Base-by-base conservation (phyloP, 2,113 vertebrate species). In the Callithrix jacchus region DNA sequence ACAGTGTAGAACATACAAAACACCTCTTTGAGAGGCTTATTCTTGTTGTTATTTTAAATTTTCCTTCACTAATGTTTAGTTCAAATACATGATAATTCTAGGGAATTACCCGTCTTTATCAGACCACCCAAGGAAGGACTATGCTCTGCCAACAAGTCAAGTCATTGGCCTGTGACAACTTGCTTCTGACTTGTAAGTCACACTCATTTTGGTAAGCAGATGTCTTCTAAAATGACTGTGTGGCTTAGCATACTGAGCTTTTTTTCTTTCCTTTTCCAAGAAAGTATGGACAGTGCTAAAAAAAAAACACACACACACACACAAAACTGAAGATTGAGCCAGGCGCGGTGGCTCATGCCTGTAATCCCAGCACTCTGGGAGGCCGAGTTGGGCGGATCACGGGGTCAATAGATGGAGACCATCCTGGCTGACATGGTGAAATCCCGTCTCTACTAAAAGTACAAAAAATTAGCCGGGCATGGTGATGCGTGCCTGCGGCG, bases 61-160 rank as follows among this genome's bases (percentile, higher is more conserved):
- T 97, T 97, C 84, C 64, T 96, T 97, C 96, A 93, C 95, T 96
- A 94, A 56, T 95, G 95, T 97, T 97, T 97, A 98, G 95, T 94
- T 97, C 94, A 98, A 98, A 95, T 95, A 97, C 94, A 1, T 97
- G 95, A 87, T 97, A 97, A 95, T 97, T 97, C 96, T 97, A 98
- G 95, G 92, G 97, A 98, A 98, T 97, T 98, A 96, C 87, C 94
- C 95, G 37, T 89, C 58, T 96, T 94, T 93, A 91, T 86, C 66
- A 95, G 95, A 96, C 97, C 95, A 94, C 93, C 83, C 81, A 93
- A 66, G 64, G 85, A 89, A 77, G 66, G 81, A 77, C 0, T 11
- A n/a, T 42, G 18, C 18, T 45, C 20, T 95, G 93, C 76, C 97
- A 97, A 95, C 94, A 97, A 97, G 92, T 97, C 97, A 82, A 98